phyloP scores from a whole-genome alignment of 2,888 invertebrate species.

The Ochlodes sylvanus region DNA sequence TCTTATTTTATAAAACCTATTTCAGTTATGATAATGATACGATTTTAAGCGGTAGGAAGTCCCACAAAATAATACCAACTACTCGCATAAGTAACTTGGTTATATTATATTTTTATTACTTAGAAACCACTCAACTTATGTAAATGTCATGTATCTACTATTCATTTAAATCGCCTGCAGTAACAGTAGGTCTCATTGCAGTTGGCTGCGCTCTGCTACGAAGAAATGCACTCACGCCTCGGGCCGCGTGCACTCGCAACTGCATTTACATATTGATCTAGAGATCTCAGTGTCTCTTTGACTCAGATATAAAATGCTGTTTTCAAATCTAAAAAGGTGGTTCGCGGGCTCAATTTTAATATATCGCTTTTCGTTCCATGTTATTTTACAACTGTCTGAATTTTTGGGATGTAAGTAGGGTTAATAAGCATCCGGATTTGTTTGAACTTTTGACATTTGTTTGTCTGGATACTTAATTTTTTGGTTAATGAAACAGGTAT shows the following conservation, averaged over 20 bases:
- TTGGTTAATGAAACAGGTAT: too few species aligned
- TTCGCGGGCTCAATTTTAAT: background rate
- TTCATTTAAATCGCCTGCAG: slow-evolving; percentile 3
- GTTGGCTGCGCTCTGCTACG: slow-evolving; percentile 50
- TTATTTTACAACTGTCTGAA: too few species aligned
- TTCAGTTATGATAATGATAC: too few species aligned
- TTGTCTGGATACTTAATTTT: too few species aligned
- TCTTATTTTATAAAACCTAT: too few species aligned
- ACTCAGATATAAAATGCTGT: slow-evolving; percentile 64
- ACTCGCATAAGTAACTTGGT: background rate
- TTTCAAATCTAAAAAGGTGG: slow-evolving; percentile 41
- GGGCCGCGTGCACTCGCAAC: slow-evolving; percentile 64
- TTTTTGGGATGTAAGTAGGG: too few species aligned
- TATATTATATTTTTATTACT: background rate
- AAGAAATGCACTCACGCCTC: slow-evolving; percentile 78
- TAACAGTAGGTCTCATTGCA: background rate
- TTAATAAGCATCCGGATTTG: too few species aligned
- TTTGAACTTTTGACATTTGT: too few species aligned
- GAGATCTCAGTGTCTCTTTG: slow-evolving; percentile 68
- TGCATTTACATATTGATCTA: slow-evolving; percentile 81
- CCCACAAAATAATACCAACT: too few species aligned
- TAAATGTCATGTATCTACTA: background rate
- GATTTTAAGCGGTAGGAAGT: too few species aligned
- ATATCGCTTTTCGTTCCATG: background rate
- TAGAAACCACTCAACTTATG: background rate